These are phyloP conservation scores for Synanceia verrucosa DNA, from an alignment of 2,797 vertebrate genomes.

Conservation along the genomic window DNA sequence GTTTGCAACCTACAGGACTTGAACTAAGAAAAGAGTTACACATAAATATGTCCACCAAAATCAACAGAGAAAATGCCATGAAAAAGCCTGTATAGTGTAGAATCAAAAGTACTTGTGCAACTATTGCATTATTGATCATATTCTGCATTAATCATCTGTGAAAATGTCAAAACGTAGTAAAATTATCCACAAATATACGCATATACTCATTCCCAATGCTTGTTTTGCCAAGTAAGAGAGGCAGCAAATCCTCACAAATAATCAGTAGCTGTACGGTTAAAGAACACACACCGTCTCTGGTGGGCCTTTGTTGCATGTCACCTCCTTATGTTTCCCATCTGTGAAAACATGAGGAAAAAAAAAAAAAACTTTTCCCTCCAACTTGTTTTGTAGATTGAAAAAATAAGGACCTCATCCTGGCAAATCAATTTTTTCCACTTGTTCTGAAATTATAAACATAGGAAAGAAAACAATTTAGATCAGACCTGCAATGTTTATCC, in stretches of 20 bases:
- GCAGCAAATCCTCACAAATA: background rate
- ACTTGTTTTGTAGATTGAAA: no score
- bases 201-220: no score
- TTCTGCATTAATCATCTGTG: background rate
- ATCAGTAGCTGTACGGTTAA: background rate
- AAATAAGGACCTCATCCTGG: no score
- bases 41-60: background rate
- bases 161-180: background rate
- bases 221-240: background rate
- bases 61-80: background rate
- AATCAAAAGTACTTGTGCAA: background rate
- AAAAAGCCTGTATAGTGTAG: background rate
- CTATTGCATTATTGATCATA: background rate
- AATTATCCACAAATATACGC: background rate
- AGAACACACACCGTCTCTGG: no score
- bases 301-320: no score
- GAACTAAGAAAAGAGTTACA: conserved; percentile 15
- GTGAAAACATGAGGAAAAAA: no score
- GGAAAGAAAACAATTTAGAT: no score
- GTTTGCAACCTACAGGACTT: background rate
- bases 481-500: no score
- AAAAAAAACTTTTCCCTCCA: no score
- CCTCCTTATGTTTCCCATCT: no score
- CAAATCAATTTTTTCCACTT: no score
- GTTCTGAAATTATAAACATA: no score